Percentiles rank a stretch among this genome's conserved stretches.
Evolutionary conservation across 2,113 vertebrate genomes (phyloP).

Genomic region (Cariama cristata): DNA sequence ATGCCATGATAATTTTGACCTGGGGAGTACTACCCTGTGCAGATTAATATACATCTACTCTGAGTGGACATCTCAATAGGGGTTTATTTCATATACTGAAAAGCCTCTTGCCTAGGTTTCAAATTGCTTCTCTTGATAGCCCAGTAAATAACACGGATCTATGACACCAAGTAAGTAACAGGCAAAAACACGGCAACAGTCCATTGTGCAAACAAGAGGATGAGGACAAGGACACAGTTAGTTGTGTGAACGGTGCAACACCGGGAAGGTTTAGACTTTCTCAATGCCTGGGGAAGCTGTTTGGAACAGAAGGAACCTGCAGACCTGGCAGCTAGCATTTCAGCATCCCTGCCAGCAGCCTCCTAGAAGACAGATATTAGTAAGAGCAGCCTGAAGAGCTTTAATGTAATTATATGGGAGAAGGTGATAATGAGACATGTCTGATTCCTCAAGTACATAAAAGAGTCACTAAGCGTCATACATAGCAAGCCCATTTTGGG

Average conservation of each 20-base stretch:
- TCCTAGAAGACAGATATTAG: not conserved
- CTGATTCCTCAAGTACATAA: not conserved
- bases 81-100: not conserved
- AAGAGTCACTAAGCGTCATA: not conserved
- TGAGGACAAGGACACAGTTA: not conserved
- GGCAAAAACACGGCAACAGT: not conserved
- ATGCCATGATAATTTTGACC: not conserved
- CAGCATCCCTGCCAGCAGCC: not conserved
- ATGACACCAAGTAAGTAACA: not conserved
- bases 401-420: not conserved
- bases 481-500: not conserved
- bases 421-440: not conserved
- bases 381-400: not conserved
- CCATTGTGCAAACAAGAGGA: not conserved
- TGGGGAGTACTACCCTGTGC: not conserved
- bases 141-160: not conserved
- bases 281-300: not conserved
- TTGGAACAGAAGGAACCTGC: not conserved
- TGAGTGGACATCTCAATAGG: not conserved
- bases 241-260: not conserved
- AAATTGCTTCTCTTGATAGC: not conserved
- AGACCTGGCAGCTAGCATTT: not conserved
- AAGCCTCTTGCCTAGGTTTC: not conserved
- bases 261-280: not conserved
- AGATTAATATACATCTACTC: not conserved